Evolutionary conservation across 2,797 vertebrate genomes (phyloP), one percentile per base, ranked within the genome.

Genomic region (Ataeniobius toweri): DNA sequence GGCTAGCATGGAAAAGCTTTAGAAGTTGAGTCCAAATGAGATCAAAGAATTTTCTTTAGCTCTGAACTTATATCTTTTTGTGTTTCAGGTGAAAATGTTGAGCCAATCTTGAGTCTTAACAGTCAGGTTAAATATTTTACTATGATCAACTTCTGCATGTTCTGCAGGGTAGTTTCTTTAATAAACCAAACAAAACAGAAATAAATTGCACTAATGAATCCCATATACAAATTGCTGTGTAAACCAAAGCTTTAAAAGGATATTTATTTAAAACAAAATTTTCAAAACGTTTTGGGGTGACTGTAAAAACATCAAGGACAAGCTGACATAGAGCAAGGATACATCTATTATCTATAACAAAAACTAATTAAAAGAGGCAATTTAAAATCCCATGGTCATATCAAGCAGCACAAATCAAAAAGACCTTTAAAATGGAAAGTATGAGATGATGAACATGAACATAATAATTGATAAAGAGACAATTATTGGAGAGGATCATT

Each of bases 151-250:
- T 75, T 79, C 51, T 77, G 12, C 48, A 69, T 84, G 61, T 61
- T 76, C 46, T 59, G 12, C 48, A 55, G 71, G 36, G 76, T 67
- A 46, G 61, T 83, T 55, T 44, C 63, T 69, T 78, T 71, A 58
- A 72, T 67, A 26, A 69, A 46, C 61, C 31, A 84, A 80, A 84
- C 76, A 53, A 59, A 80, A 70, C 31, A 46, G 12, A 76, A 63
- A 82, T 81, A 67, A 85, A 82, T 78, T 89, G 39, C 63, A 81
- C 71, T 72, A 65, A 80, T 78, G 22, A 71, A 58, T 58, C 1
- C 55, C 53, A 55, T 3, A 22, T 55, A 22, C 53, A 58, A 58
- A 58, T 24, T 58, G 9, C 16, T n/a, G 51, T 8, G 24, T n/a
- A 44, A 69, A 3, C 12, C 12, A 6, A 13, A 10, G n/a, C 24